These are phyloP conservation scores for Amphiduros pacificus DNA, from an alignment of 2,888 invertebrate species.

Conservation along the genomic window DNA sequence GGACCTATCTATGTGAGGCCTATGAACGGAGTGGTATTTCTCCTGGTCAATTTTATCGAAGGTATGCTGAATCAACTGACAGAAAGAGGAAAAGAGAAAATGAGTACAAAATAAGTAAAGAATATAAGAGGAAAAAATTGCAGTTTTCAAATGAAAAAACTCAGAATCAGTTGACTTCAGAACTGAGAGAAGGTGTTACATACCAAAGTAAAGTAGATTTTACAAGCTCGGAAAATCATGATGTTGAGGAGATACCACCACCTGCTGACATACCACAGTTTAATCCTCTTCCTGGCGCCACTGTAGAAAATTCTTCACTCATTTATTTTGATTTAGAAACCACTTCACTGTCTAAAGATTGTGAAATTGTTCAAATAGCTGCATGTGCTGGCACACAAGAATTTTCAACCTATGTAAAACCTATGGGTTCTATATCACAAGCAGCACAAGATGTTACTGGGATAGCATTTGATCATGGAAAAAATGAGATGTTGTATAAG, in stretches of 20 bases:
- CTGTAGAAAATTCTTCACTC: background rate
- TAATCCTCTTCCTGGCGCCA: background rate
- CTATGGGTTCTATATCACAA: background rate
- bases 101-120: background rate
- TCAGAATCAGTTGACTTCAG: background rate
- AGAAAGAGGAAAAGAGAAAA: background rate
- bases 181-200: constrained; percentile 8
- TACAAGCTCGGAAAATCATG: background rate
- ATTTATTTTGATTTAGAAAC: constrained; percentile 3
- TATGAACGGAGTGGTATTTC: background rate
- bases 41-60: background rate
- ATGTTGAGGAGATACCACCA: background rate
- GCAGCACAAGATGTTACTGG: background rate
- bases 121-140: background rate
- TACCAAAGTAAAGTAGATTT: background rate
- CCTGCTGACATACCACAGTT: background rate
- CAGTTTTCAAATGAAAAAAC: background rate
- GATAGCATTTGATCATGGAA: background rate
- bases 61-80: background rate
- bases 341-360: background rate
- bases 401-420: background rate
- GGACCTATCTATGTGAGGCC: background rate
- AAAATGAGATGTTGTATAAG: background rate
- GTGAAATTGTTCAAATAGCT: background rate
- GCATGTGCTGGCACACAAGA: background rate